A percentile compares a stretch with the other conserved stretches of the same genome.
Conservation (phyloP, 2,113 vertebrate genomes). For the Eira barbara region DNA sequence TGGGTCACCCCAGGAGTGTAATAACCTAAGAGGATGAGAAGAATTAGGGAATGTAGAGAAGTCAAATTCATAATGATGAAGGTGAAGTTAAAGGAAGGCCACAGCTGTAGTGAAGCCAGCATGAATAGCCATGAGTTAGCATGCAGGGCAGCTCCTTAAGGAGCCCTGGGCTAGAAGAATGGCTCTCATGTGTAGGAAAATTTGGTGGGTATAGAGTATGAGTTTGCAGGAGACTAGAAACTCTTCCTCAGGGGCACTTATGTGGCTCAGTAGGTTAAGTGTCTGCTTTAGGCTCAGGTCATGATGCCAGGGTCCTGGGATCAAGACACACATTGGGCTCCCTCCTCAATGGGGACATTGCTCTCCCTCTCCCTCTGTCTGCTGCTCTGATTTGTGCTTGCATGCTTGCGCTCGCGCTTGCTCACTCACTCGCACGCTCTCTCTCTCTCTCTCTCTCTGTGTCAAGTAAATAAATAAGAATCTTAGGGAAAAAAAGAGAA, state of each 20-base stretch:
- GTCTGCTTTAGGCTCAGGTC: too few relatives aligned
- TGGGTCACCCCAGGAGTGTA: background rate
- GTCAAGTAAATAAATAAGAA: background rate
- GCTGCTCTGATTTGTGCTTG: background rate
- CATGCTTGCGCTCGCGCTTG: fast-evolving
- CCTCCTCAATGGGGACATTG: background rate
- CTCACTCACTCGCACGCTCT: too few relatives aligned
- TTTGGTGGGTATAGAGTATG: background rate
- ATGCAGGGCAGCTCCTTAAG: background rate
- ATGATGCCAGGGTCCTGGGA: background rate
- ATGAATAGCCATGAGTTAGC: background rate
- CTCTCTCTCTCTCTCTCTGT: too few relatives aligned
- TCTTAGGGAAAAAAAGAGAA: background rate
- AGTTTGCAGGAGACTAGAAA: background rate
- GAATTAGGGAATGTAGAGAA: background rate
- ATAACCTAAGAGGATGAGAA: background rate
- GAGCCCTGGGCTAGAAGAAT: background rate
- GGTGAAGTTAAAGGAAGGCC: background rate
- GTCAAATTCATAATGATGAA: background rate
- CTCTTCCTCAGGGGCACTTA: background rate
- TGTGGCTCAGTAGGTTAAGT: background rate
- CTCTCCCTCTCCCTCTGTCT: background rate
- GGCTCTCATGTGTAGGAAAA: background rate
- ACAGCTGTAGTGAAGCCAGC: background rate
- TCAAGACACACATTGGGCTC: too few relatives aligned